These are phyloP conservation scores for Ptychadena robeensis DNA, from an alignment of 2,797 vertebrate genomes.

Conservation along the genomic window DNA sequence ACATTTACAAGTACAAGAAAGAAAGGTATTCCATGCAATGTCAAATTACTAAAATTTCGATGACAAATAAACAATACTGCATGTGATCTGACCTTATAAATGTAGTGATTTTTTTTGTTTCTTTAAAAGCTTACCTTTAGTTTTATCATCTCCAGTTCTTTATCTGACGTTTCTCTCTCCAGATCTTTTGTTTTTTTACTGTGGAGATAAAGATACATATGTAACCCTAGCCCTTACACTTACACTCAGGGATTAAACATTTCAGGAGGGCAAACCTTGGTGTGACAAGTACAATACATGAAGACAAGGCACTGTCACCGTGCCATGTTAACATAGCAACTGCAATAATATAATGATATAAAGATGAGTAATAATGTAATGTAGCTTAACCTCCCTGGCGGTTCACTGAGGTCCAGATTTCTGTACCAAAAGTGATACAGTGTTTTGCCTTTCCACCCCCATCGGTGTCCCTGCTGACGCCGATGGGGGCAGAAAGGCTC, in stretches of 20 bases:
- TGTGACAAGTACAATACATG: conserved; percentile 7
- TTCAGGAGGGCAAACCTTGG: background rate
- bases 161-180: conserved; percentile 30
- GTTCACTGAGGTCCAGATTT: too few species aligned
- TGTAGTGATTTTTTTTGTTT: too few species aligned
- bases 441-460: too few species aligned
- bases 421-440: too few species aligned
- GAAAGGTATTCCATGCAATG: too few species aligned
- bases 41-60: too few species aligned
- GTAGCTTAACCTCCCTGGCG: too few species aligned
- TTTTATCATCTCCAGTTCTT: conserved; percentile 37
- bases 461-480: too few species aligned
- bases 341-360: background rate
- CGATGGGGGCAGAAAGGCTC: too few species aligned
- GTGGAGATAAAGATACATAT: conserved; percentile 29
- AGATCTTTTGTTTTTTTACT: conserved; percentile 47
- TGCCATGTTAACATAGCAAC: background rate
- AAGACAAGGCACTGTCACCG: background rate
- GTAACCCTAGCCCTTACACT: background rate
- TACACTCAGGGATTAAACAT: background rate
- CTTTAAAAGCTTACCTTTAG: conserved; percentile 43
- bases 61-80: too few species aligned
- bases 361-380: too few species aligned
- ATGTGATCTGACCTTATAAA: too few species aligned
- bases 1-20: background rate